Conservation (phyloP, 2,888 invertebrate genomes). For the Odontomyia ornata region DNA sequence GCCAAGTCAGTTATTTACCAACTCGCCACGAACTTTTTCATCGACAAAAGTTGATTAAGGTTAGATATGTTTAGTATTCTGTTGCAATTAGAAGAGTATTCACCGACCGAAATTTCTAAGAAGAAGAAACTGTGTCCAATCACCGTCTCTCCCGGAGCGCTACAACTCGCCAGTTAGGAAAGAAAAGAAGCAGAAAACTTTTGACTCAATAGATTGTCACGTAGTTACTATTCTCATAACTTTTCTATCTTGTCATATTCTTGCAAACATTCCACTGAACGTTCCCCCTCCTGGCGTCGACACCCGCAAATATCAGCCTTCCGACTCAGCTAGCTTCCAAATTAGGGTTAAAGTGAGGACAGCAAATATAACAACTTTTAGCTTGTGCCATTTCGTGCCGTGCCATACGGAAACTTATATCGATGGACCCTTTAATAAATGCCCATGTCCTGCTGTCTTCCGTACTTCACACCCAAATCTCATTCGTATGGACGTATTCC, state of each 20-base stretch:
- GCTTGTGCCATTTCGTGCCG: not conserved
- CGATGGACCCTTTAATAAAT: constrained; percentile 40
- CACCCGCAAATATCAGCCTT: not conserved
- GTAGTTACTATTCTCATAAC: constrained; percentile 41
- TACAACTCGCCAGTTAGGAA: not conserved
- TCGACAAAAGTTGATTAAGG: constrained; percentile 9
- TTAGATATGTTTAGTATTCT: not conserved
- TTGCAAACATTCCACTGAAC: not conserved
- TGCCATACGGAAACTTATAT: constrained; percentile 17
- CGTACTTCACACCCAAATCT: constrained; percentile 1
- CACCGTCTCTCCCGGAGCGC: not conserved
- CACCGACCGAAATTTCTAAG: not conserved
- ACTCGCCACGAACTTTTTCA: not conserved
- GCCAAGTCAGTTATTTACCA: not conserved
- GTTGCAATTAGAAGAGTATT: constrained; percentile 18
- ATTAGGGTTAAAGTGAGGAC: constrained; percentile 39
- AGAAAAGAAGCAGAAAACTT: not conserved
- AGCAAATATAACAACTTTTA: constrained; percentile 15
- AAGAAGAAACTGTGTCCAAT: no score
- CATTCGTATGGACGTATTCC: constrained; percentile 20
- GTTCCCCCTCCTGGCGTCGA: not conserved
- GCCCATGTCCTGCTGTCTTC: constrained; percentile 10
- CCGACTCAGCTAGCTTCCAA: not conserved
- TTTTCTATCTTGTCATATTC: constrained; percentile 16
- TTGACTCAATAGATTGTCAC: constrained; percentile 37